Evolutionary conservation across 2,888 invertebrate species (phyloP), one percentile per base, ranked within the genome.

Genomic region (Drosophila crucigera): DNA sequence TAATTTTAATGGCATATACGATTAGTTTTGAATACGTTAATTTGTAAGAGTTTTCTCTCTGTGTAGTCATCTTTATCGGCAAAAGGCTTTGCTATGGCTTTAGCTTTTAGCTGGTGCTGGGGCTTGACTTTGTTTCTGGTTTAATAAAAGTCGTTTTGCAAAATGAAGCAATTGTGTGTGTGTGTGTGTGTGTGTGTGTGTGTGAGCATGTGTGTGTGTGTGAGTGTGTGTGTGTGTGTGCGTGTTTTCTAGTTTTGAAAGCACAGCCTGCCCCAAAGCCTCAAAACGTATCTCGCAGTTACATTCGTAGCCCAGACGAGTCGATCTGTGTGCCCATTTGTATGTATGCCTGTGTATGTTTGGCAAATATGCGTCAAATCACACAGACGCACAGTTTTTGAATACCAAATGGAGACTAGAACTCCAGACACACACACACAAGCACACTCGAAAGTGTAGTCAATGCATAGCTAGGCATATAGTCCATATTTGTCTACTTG

Each of bases 361-460:
- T 76, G 75, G 89, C 82, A 88, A 87, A 89, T 89, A 87, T 89
- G 85, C 88, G 90, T 89, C 85, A 87, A 89, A 85, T 87, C 89
- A 83, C 89, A 86, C 82, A 82, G 83, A 89, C 84, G 88, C 85
- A 89, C 88, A 85, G 90, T 87, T 89, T 89, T 84, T 85, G 88
- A 89, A 89, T 89, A 88, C 88, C 84, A 89, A 89, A 89, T 85
- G 73, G 75, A 85, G 83, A 78, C 70, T 76, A 68, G 63, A 74
- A 59, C 33, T 59, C 28, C 47, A 47, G 16, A 49, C 41, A 70
- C 56, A 52, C 43, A 61, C 53, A 69, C 39, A 30, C n/a, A 56
- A 1, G 25, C 43, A 47, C 25, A 47, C 47, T 47, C 9, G 63
- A 35, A 47, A 55, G 33, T 50, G 39, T 60, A 72, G 66, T 67